Evolutionary conservation across 2,797 vertebrate species (phyloP).

Genomic region (Champsocephalus esox): DNA sequence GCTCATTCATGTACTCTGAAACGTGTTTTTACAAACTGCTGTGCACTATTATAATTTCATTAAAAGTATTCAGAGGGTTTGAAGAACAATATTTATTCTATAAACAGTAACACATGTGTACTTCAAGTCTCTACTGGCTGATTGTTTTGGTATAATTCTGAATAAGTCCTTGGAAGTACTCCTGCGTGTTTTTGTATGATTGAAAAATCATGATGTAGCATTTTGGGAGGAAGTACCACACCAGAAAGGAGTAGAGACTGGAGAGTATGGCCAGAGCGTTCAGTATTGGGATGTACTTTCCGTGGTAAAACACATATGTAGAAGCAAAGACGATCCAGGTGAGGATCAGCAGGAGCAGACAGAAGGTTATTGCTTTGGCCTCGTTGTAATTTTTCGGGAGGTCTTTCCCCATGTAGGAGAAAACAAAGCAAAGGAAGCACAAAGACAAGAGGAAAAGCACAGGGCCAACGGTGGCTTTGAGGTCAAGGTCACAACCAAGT

Average conservation of each 20-base stretch:
- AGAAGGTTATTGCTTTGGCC: constrained; percentile 90
- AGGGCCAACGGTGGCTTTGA: constrained; percentile 35
- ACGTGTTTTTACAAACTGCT: too few relatives aligned
- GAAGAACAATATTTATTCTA: too few relatives aligned
- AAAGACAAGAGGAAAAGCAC: constrained; percentile 33
- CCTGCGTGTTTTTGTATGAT: constrained; percentile 84
- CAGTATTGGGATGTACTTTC: constrained; percentile 63
- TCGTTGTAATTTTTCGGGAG: constrained; percentile 92
- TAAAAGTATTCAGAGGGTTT: too few relatives aligned
- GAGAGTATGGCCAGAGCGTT: constrained; percentile 70
- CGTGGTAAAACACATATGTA: constrained; percentile 56
- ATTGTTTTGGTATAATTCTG: constrained; percentile 88
- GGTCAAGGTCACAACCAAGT: constrained; percentile 72
- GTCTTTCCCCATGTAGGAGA: constrained; percentile 90
- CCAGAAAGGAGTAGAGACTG: constrained; percentile 81
- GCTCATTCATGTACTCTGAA: too few relatives aligned
- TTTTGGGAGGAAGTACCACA: constrained; percentile 89
- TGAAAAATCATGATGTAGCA: constrained; percentile 87
- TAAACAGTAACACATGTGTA: neutral
- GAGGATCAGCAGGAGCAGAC: constrained; percentile 85
- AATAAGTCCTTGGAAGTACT: constrained; percentile 90
- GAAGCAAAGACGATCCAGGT: constrained; percentile 84
- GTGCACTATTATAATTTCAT: too few relatives aligned
- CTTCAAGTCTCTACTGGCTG: constrained; percentile 61
- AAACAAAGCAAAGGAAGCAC: constrained; percentile 79